A percentile compares a stretch with the other conserved stretches of the same genome.
These are phyloP conservation scores for Pollenia griseotomentosa DNA, from an alignment of 2,888 invertebrate genomes.

Conservation along the genomic window DNA sequence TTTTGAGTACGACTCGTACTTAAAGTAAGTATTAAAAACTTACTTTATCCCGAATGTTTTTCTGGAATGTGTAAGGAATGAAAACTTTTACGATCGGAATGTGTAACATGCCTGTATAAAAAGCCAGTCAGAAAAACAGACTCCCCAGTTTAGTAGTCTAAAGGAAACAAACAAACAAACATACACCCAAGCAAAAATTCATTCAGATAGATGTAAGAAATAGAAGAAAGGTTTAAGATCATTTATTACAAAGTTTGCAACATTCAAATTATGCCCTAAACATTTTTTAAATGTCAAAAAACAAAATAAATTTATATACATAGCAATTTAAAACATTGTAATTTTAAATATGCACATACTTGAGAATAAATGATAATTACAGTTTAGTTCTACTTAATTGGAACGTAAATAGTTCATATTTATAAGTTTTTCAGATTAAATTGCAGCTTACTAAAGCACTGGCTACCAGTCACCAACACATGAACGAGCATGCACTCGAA, in stretches of 20 bases:
- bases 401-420: not conserved
- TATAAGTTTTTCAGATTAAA: not conserved
- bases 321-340: not conserved
- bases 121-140: too few relatives aligned
- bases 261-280: not conserved
- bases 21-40: too few relatives aligned
- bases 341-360: not conserved
- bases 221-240: too few relatives aligned
- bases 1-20: too few relatives aligned
- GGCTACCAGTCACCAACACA: not conserved
- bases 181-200: too few relatives aligned
- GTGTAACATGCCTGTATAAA: too few relatives aligned
- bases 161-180: too few relatives aligned
- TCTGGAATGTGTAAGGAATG: too few relatives aligned
- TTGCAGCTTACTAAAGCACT: not conserved
- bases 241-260: not conserved
- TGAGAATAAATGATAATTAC: slow-evolving; percentile 4
- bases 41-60: too few relatives aligned
- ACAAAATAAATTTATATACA: not conserved
- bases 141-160: too few relatives aligned
- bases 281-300: not conserved
- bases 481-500: not conserved
- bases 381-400: not conserved
- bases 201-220: too few relatives aligned
- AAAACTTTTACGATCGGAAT: too few relatives aligned